A percentile compares a stretch with the other conserved stretches of the same genome.
Conservation (phyloP, 2,888 invertebrate genomes). For the Leptinotarsa rubiginosa region DNA sequence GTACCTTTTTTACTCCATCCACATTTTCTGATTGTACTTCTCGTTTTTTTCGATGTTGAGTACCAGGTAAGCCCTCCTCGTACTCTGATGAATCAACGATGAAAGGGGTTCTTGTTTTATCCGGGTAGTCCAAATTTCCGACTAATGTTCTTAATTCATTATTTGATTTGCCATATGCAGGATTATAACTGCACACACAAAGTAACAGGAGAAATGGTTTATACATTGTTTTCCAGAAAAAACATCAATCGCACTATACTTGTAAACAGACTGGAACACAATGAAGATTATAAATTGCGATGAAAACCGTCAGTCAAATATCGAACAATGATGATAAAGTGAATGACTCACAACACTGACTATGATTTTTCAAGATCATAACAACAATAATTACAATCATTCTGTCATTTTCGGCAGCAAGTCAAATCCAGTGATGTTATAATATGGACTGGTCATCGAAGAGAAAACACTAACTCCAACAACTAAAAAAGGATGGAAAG, state of each 20-base stretch:
- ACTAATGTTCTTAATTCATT: not conserved
- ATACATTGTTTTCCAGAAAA: not conserved
- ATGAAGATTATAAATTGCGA: not conserved
- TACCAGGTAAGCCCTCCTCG: not conserved
- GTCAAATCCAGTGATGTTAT: too few relatives aligned
- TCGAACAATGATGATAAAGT: not conserved
- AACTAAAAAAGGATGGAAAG: too few relatives aligned
- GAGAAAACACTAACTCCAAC: too few relatives aligned
- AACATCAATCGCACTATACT: not conserved
- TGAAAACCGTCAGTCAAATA: not conserved
- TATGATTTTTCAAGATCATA: not conserved
- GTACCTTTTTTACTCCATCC: constrained; percentile 18
- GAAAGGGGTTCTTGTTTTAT: not conserved
- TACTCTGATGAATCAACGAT: not conserved
- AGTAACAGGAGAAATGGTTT: not conserved
- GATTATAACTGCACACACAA: constrained; percentile 7
- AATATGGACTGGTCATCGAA: too few relatives aligned
- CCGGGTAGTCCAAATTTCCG: not conserved
- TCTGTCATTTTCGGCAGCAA: not conserved
- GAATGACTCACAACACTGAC: not conserved
- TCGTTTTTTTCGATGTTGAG: not conserved
- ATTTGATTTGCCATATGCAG: not conserved
- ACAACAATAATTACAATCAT: not conserved
- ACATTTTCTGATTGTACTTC: not conserved
- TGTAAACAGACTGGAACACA: not conserved